These are phyloP conservation scores for Porites evermanni DNA, from an alignment of 92 coral and sea anemone species.

Conservation along the genomic window DNA sequence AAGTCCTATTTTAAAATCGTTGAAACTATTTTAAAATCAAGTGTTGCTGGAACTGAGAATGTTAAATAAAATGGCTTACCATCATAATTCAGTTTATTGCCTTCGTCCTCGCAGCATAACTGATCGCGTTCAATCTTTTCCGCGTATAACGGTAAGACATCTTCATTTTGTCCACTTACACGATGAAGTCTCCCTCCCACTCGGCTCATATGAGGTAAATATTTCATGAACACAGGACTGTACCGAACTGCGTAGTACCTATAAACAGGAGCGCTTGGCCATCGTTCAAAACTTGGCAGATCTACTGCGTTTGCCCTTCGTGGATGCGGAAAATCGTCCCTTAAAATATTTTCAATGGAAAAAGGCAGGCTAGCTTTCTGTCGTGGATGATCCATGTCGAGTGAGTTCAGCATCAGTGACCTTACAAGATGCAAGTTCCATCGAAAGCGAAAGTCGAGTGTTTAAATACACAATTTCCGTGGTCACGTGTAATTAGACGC, in stretches of 20 bases:
- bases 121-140: neutral
- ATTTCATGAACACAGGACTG: constrained; percentile 31
- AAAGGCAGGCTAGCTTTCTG: constrained; percentile 46
- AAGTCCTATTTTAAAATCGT: neutral
- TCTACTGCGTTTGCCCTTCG: constrained; percentile 10
- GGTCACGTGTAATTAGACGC: constrained; percentile 30
- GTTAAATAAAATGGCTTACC: neutral
- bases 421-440: constrained; percentile 1
- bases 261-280: constrained; percentile 5
- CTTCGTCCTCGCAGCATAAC: constrained; percentile 7
- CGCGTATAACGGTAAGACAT: neutral
- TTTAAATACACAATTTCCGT: constrained; percentile 25
- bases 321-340: constrained; percentile 70
- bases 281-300: neutral
- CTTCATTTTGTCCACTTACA: constrained; percentile 3
- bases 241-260: constrained; percentile 17
- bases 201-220: constrained; percentile 1
- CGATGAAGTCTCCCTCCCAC: constrained; percentile 19
- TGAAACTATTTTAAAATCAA: neutral
- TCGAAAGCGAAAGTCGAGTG: constrained; percentile 33
- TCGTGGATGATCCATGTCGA: constrained; percentile 24
- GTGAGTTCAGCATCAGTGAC: neutral
- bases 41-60: neutral
- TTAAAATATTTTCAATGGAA: constrained; percentile 67
- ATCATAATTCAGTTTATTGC: neutral